Percentiles rank a stretch among this genome's conserved stretches.
Conservation (phyloP, 2,113 vertebrate species). For the Caranx melampygus region DNA sequence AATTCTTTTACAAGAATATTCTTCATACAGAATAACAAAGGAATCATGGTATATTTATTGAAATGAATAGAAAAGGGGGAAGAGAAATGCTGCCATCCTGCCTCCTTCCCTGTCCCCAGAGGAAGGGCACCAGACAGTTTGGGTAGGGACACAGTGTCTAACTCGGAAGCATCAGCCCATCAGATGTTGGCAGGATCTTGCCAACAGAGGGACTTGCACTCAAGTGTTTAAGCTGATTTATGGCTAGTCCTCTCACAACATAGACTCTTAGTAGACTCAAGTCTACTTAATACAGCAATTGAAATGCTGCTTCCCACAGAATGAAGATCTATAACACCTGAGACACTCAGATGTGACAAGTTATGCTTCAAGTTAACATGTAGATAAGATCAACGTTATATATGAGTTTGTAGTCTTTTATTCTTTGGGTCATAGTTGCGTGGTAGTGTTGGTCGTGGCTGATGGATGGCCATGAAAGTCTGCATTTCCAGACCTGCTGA, state of each 20-base stretch:
- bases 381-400: conserved; percentile 24
- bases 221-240: conserved; percentile 9
- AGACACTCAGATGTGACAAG: neutral
- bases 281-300: neutral
- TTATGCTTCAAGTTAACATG: conserved; percentile 4
- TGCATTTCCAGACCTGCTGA: conserved; percentile 78
- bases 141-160: neutral
- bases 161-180: conserved; percentile 8
- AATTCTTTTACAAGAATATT: neutral
- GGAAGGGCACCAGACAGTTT: neutral
- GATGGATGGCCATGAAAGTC: conserved; percentile 70
- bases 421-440: conserved; percentile 45
- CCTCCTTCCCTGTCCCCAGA: neutral
- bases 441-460: conserved; percentile 47
- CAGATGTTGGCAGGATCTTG: conserved; percentile 12
- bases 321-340: neutral
- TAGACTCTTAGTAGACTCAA: neutral
- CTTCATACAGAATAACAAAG: neutral
- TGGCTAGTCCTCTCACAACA: neutral
- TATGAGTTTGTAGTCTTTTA: conserved; percentile 40
- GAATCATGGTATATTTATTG: neutral
- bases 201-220: neutral
- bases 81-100: neutral
- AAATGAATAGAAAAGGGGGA: neutral
- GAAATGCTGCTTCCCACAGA: conserved; percentile 14